Conservation (phyloP, 1,140 invertebrate species). For the Cardiocondyla obscurior region DNA sequence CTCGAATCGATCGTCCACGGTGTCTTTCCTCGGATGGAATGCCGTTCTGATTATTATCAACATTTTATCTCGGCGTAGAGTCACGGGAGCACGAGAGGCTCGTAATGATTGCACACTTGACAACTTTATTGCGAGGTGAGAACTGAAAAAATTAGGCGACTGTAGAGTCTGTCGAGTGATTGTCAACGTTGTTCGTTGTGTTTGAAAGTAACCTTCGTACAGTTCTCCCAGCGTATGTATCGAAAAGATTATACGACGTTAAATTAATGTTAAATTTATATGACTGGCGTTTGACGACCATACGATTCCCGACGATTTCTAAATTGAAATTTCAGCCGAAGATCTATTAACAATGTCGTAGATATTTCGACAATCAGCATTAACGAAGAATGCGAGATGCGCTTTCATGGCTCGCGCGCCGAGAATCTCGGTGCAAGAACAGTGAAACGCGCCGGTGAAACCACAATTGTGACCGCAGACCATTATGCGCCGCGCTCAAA, state of each 20-base stretch:
- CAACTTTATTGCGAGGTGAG: background rate
- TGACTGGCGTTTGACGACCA: background rate
- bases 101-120: background rate
- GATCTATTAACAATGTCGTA: too few species aligned
- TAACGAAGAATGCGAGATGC: background rate
- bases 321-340: background rate
- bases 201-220: background rate
- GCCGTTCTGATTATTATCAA: background rate
- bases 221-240: background rate
- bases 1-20: background rate
- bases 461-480: background rate
- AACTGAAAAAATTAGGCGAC: background rate
- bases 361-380: background rate
- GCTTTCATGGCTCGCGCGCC: background rate
- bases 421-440: background rate
- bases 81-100: background rate
- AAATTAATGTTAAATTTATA: background rate
- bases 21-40: background rate
- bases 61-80: background rate
- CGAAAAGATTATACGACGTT: background rate
- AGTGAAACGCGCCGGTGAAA: slow-evolving; percentile 2
- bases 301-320: background rate
- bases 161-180: background rate
- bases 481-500: background rate
- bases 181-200: background rate